These are phyloP conservation scores for Cremastinae sp. DNA, from an alignment of 2,888 invertebrate genomes.

Conservation along the genomic window DNA sequence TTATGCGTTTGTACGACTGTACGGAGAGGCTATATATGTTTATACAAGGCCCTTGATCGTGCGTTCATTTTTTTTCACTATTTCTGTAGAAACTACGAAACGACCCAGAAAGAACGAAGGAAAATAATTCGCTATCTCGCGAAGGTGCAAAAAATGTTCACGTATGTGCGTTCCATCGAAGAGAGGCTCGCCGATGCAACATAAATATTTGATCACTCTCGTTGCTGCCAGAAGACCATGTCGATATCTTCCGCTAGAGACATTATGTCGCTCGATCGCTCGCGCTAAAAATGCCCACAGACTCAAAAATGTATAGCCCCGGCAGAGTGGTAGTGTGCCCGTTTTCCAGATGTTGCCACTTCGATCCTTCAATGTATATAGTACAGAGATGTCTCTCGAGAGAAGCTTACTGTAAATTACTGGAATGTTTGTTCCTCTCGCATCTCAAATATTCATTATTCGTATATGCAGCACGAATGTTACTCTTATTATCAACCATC, in stretches of 20 bases:
- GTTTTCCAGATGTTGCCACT: conserved; percentile 52
- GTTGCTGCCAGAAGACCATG: conserved; percentile 8
- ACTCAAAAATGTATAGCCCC: not conserved
- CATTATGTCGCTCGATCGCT: conserved; percentile 41
- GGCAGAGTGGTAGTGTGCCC: conserved; percentile 35
- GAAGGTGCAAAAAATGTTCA: not conserved
- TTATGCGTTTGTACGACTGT: conserved; percentile 1
- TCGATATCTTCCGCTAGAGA: conserved; percentile 21
- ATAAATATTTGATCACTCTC: conserved; percentile 53
- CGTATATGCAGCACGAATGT: too few species aligned
- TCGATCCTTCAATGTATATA: too few species aligned
- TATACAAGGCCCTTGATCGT: too few species aligned
- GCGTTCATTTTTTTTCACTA: conserved; percentile 1
- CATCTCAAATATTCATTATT: too few species aligned
- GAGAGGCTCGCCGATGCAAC: conserved; percentile 3
- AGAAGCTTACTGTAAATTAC: too few species aligned
- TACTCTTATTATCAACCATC: too few species aligned
- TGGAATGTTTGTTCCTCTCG: too few species aligned
- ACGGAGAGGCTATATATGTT: not conserved
- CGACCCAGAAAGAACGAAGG: not conserved
- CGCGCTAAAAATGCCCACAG: conserved; percentile 6
- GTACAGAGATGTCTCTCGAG: too few species aligned
- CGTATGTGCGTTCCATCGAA: not conserved
- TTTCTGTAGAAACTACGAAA: not conserved
- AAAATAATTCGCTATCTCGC: conserved; percentile 12